Conservation (phyloP, 2,113 vertebrate genomes). For the Corythornis cristatus region DNA sequence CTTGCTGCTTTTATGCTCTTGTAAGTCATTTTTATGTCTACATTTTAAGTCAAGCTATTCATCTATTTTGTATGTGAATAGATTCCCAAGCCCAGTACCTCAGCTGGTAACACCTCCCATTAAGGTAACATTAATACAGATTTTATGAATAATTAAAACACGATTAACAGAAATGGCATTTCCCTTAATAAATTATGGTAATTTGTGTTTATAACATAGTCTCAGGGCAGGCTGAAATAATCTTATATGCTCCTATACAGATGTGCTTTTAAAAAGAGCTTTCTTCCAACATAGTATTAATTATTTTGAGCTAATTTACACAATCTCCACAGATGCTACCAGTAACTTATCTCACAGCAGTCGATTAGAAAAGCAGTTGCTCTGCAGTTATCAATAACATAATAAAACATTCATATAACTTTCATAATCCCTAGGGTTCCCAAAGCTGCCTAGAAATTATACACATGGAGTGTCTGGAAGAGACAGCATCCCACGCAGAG, state of each 20-base stretch:
- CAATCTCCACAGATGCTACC: slow-evolving; percentile 3
- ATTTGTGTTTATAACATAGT: slow-evolving; percentile 17
- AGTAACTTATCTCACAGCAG: slow-evolving; percentile 36
- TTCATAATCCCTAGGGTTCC: neutral
- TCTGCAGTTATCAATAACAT: slow-evolving; percentile 41
- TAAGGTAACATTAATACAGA: slow-evolving; percentile 66
- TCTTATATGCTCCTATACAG: neutral
- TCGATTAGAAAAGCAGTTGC: slow-evolving; percentile 1
- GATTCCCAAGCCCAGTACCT: neutral
- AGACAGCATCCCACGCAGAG: neutral
- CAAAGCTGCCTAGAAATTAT: neutral
- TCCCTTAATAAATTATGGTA: slow-evolving; percentile 55
- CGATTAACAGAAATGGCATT: slow-evolving; percentile 66
- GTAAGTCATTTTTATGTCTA: slow-evolving; percentile 66
- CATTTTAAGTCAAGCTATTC: slow-evolving; percentile 30
- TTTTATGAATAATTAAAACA: slow-evolving; percentile 74
- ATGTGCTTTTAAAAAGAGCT: neutral
- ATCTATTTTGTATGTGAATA: slow-evolving; percentile 2
- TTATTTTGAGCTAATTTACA: slow-evolving; percentile 41
- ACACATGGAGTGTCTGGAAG: neutral
- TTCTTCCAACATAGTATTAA: slow-evolving; percentile 31
- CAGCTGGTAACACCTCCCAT: slow-evolving; percentile 52
- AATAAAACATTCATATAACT: slow-evolving; percentile 53
- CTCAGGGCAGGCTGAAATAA: slow-evolving; percentile 1
- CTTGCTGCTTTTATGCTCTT: slow-evolving; percentile 48